Evolutionary conservation across 2,888 invertebrate genomes (phyloP), one percentile per base, ranked within the genome.

Genomic region (Odiellus spinosus): DNA sequence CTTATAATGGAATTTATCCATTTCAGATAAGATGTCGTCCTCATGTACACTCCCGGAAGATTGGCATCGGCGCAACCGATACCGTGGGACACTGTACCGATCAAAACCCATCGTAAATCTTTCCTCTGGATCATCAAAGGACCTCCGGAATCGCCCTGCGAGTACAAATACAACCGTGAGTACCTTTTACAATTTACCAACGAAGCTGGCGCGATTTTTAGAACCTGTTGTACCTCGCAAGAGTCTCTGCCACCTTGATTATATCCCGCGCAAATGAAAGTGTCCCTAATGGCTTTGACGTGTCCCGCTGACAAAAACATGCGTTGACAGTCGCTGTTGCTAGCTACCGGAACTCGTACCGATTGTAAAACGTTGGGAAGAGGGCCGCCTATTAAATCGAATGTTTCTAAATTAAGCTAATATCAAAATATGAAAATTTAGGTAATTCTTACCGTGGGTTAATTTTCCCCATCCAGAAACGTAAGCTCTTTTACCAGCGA

Each of bases 281-380:
- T 87, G 52, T 76, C 78, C 32, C 85, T 71, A 52, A 90, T 90
- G 59, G 78, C 76, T 68, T 90, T 90, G 1, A 80, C 74, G 63
- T 90, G 88, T 0, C 86, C 86, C 1, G 84, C 87, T 0, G 84
- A 83, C 58, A 80, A 76, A 73, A 90, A 90, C 88, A 90, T 88
- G 64, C 86, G 84, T 64, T 90, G 88, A 63, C 90, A 90, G 11
- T 87, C 84, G 55, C 76, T 76, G 65, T 90, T 90, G 63, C 85
- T 84, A 69, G 90, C 84, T 51, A 90, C 79, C 34, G 90, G 90
- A 19, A 90, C 87, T 73, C 79, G 69, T 2, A 90, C 90, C 71
- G 87, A 86, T 66, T 90, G 88, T 20, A 90, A 69, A 3, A 86
- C 78, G 5, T 84, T 82, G 0, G 90, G 90, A 1, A 90, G 85